A percentile compares a stretch with the other conserved stretches of the same genome.
Conservation (phyloP, 1,140 invertebrate species). For the Pogonomyrmex barbatus region DNA sequence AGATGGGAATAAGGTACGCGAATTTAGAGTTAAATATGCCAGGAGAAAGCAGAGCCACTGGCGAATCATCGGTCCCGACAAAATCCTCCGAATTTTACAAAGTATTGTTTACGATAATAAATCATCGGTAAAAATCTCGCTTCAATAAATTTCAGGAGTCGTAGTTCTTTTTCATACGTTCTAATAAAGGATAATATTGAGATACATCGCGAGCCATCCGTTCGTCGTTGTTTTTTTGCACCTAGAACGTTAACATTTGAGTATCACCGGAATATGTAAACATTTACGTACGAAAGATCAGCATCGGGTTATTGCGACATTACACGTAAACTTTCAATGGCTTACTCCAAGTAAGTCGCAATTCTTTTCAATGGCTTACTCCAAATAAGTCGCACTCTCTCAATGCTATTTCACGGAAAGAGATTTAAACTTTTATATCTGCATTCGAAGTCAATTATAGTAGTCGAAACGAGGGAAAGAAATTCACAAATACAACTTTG, state of each 20-base stretch:
- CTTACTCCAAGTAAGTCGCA: not conserved
- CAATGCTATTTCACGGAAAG: not conserved
- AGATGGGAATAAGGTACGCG: not conserved
- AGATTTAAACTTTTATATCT: slow-evolving; percentile 23
- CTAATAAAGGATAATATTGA: slow-evolving; percentile 27
- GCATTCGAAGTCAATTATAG: slow-evolving; percentile 7
- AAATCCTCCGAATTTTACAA: not conserved
- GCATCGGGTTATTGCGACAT: not conserved
- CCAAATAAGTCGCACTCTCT: slow-evolving; percentile 2
- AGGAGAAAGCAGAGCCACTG: not conserved
- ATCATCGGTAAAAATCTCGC: not conserved
- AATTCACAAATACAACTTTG: slow-evolving; percentile 10
- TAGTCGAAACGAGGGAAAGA: not conserved
- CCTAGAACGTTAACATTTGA: not conserved
- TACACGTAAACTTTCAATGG: slow-evolving; percentile 32
- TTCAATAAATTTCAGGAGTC: not conserved
- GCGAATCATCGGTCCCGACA: not conserved
- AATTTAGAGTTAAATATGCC: slow-evolving; percentile 5
- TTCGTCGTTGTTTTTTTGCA: not conserved
- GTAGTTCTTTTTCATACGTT: not conserved
- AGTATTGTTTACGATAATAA: not conserved
- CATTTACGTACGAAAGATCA: slow-evolving; percentile 28
- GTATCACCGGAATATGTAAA: slow-evolving; percentile 10
- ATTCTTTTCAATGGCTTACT: slow-evolving; percentile 7
- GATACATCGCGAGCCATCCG: not conserved